Percentiles rank a stretch among this genome's conserved stretches.
Conservation (phyloP, 2,888 invertebrate genomes). For the Hydraecia micacea region DNA sequence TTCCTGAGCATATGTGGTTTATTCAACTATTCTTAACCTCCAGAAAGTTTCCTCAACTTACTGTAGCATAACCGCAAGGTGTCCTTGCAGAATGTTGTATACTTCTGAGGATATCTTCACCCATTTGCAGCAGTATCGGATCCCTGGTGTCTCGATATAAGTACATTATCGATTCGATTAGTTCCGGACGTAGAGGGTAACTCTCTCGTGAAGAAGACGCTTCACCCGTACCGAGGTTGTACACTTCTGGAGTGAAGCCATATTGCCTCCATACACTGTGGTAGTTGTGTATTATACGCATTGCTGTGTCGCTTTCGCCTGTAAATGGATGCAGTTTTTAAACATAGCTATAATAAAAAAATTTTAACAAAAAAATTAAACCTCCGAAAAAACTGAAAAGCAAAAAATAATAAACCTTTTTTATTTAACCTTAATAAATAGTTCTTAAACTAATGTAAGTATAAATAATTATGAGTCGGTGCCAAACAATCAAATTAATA, state of each 20-base stretch:
- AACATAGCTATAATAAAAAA: too few relatives aligned
- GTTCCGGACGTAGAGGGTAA: conserved; percentile 98
- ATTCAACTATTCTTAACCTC: neutral
- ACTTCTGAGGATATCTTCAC: conserved; percentile 97
- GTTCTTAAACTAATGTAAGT: too few relatives aligned
- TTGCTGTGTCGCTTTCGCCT: conserved; percentile 97
- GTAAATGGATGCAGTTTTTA: conserved; percentile 42
- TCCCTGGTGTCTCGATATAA: conserved; percentile 98
- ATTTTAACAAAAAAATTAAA: too few relatives aligned
- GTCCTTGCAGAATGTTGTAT: conserved; percentile 98
- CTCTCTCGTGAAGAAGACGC: conserved; percentile 95
- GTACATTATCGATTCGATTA: conserved; percentile 99
- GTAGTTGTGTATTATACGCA: conserved; percentile 98
- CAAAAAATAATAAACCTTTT: too few relatives aligned
- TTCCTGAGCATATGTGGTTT: neutral
- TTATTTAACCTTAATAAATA: too few relatives aligned
- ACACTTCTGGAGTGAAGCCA: conserved; percentile 99
- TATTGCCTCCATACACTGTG: conserved; percentile 99
- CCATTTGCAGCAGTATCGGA: conserved; percentile 97
- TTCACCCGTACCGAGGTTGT: conserved; percentile 97
- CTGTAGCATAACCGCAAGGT: conserved; percentile 99
- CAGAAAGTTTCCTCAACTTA: conserved; percentile 80
- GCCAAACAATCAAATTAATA: too few relatives aligned
- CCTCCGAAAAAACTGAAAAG: too few relatives aligned
- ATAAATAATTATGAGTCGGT: too few relatives aligned